A percentile compares a stretch with the other conserved stretches of the same genome.
Conservation (phyloP, 2,113 vertebrate species). For the Manacus vitellinus region DNA sequence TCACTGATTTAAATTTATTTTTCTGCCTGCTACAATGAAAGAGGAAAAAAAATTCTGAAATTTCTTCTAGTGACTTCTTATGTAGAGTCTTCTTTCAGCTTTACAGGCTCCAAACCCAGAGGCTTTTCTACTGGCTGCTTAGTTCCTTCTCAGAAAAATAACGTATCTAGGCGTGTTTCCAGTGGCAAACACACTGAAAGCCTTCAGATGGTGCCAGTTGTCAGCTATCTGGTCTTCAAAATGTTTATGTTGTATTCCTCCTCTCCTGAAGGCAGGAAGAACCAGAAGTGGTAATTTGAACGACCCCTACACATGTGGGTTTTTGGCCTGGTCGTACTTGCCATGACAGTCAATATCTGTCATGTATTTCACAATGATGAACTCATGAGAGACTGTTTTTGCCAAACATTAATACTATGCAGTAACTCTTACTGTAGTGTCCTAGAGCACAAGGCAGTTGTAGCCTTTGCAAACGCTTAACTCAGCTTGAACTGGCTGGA, state of each 20-base stretch:
- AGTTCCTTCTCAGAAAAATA: background rate
- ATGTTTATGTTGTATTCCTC: background rate
- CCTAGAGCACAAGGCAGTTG: background rate
- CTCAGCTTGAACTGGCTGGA: background rate
- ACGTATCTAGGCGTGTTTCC: fast-evolving
- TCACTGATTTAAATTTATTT: background rate
- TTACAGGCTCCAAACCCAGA: background rate
- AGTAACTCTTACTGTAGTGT: background rate
- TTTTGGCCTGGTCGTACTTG: background rate
- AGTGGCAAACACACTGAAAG: background rate
- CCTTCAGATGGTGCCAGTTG: background rate
- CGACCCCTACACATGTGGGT: background rate
- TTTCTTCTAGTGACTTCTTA: background rate
- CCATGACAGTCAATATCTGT: background rate
- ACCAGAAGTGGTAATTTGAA: background rate
- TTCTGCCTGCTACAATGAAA: background rate
- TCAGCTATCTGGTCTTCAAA: background rate
- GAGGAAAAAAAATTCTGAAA: background rate
- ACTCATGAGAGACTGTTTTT: background rate
- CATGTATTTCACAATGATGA: background rate
- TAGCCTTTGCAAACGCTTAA: background rate
- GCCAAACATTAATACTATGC: background rate
- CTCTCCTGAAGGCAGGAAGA: background rate
- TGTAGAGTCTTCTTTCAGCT: background rate
- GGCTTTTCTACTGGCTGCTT: background rate